These are phyloP conservation scores for Cariama cristata DNA, from an alignment of 2,113 vertebrate species.

Conservation along the genomic window DNA sequence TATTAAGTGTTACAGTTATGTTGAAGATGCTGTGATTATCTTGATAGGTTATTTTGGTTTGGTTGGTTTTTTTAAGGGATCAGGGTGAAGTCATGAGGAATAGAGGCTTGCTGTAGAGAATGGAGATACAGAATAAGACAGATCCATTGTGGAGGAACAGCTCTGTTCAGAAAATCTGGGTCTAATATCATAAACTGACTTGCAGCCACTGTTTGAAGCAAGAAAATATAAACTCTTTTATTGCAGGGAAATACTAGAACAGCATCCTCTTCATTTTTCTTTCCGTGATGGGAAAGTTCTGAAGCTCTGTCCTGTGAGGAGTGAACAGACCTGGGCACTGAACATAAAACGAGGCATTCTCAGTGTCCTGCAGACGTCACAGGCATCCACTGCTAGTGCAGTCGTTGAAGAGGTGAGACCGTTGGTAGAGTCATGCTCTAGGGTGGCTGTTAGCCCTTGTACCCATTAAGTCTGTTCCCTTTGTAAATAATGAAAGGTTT, in stretches of 20 bases:
- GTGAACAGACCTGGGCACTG: conserved; percentile 85
- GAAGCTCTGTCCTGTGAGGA: conserved; percentile 79
- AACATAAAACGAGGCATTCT: conserved; percentile 88
- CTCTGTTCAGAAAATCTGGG: not conserved
- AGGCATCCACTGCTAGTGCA: conserved; percentile 7
- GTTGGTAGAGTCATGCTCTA: not conserved
- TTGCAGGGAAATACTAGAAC: conserved; percentile 81
- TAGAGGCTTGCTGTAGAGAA: not conserved
- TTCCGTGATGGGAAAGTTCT: conserved; percentile 82
- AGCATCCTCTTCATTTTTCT: conserved; percentile 81
- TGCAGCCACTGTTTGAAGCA: conserved; percentile 47
- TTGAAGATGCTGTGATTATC: not conserved
- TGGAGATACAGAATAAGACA: not conserved
- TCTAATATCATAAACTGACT: not conserved
- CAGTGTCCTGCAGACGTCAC: conserved; percentile 85
- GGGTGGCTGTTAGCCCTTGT: not conserved
- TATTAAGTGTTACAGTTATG: not conserved
- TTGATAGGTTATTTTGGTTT: not conserved
- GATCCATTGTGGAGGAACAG: not conserved
- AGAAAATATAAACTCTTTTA: conserved; percentile 74
- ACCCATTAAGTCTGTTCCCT: not conserved
- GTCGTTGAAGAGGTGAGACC: conserved; percentile 79
- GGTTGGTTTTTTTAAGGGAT: not conserved
- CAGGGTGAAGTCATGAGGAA: not conserved
- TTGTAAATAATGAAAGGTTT: not conserved